Percentiles rank a stretch among this genome's conserved stretches.
phyloP scores from a whole-genome alignment of 2,888 invertebrate species.

The Troides helena region DNA sequence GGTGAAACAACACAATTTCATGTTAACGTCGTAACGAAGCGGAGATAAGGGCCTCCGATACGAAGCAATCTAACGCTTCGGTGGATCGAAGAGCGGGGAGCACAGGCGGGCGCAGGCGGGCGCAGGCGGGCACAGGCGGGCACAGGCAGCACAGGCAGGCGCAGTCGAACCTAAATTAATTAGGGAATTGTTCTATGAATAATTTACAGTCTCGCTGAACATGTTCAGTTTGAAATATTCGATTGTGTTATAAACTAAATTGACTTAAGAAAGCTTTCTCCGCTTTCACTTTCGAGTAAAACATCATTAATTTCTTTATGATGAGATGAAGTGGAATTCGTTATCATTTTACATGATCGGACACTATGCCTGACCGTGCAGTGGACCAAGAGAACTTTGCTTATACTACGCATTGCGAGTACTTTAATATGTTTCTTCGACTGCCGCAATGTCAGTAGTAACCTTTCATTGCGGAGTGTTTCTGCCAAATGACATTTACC shows the following conservation, averaged over 20 bases:
- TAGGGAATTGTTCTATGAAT: conserved; percentile 38
- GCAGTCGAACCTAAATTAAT: conserved; percentile 38
- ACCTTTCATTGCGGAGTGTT: too few species aligned
- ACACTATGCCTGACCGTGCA: too few species aligned
- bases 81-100: conserved; percentile 35
- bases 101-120: conserved; percentile 29
- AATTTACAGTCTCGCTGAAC: conserved; percentile 30
- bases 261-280: neutral
- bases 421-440: too few species aligned
- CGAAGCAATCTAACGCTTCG: conserved; percentile 41
- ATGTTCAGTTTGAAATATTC: conserved; percentile 13
- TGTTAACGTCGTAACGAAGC: conserved; percentile 17
- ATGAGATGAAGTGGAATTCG: neutral
- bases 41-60: conserved; percentile 34
- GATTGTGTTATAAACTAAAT: conserved; percentile 10
- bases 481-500: too few species aligned
- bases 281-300: neutral
- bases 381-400: too few species aligned
- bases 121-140: too few species aligned
- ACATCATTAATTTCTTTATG: neutral
- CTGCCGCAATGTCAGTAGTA: too few species aligned
- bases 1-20: conserved; percentile 5
- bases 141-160: neutral
- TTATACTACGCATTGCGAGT: too few species aligned
- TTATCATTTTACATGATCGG: too few species aligned